Conservation (phyloP, 2,113 vertebrate species). For the Sorex fumeus region DNA sequence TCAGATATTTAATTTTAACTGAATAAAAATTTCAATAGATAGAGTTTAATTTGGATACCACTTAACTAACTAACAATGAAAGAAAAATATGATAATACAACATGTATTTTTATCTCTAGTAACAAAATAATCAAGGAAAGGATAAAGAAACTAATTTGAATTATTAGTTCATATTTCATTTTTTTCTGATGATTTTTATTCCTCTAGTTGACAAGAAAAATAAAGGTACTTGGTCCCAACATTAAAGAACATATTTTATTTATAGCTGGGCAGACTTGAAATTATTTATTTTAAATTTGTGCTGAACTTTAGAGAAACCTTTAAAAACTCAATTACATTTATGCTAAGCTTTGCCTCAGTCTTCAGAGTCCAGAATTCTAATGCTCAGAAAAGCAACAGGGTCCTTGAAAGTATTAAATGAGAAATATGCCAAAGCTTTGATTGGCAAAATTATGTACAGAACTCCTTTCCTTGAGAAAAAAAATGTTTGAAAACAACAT, state of each 20-base stretch:
- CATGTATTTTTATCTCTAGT: conserved; percentile 27
- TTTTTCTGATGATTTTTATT: background rate
- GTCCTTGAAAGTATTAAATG: background rate
- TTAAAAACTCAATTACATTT: conserved; percentile 82
- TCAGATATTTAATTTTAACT: background rate
- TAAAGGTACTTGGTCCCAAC: conserved; percentile 70
- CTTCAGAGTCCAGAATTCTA: conserved; percentile 68
- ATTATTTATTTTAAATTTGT: conserved; percentile 81
- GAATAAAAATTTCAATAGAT: conserved; percentile 16
- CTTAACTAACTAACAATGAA: background rate
- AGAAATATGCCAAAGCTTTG: conserved; percentile 25
- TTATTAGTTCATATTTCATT: conserved; percentile 67
- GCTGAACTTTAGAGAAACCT: conserved; percentile 79
- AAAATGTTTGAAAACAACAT: conserved; percentile 9
- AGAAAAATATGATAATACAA: conserved; percentile 19
- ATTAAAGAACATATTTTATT: conserved; percentile 81
- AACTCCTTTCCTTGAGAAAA: conserved; percentile 22
- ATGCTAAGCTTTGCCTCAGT: background rate
- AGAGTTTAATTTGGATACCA: background rate
- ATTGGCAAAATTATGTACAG: background rate
- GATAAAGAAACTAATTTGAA: conserved; percentile 63
- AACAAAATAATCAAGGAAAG: conserved; percentile 44
- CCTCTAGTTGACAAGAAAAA: conserved; percentile 69
- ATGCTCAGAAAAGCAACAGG: conserved; percentile 8
- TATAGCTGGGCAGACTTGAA: conserved; percentile 72